A percentile compares a stretch with the other conserved stretches of the same genome.
These are phyloP conservation scores for Drosophila nasuta DNA, from an alignment of 1,140 invertebrate genomes.

Conservation along the genomic window DNA sequence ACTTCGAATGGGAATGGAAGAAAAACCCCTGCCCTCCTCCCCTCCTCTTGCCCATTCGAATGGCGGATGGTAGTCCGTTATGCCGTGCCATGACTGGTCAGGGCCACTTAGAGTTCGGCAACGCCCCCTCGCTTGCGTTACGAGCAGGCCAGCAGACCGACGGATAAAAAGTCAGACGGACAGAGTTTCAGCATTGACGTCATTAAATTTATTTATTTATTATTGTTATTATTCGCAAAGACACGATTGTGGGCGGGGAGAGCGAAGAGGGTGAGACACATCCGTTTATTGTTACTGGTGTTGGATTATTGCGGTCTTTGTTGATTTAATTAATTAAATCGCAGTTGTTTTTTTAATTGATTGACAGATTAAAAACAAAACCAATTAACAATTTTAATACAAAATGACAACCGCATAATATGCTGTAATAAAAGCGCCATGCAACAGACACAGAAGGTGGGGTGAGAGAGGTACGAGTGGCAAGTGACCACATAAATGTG, in stretches of 20 bases:
- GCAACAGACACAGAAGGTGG: conserved; percentile 2
- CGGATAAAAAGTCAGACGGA: background rate
- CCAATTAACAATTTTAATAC: conserved; percentile 84
- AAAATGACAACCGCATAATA: conserved; percentile 75
- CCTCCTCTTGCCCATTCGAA: conserved; percentile 19
- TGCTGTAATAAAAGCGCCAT: conserved; percentile 72
- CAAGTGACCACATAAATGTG: conserved; percentile 21
- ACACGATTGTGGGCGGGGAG: background rate
- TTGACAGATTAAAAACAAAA: conserved; percentile 84
- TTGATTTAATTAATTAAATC: conserved; percentile 84
- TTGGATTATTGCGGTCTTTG: conserved; percentile 79
- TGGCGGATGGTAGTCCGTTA: conserved; percentile 47
- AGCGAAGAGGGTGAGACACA: conserved; percentile 6
- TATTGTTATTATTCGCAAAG: conserved; percentile 36
- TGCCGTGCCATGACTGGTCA: conserved; percentile 47
- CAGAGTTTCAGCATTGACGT: conserved; percentile 43
- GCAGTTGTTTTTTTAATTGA: conserved; percentile 84
- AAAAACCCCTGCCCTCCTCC: background rate
- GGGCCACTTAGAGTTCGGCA: conserved; percentile 46
- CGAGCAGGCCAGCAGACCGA: background rate
- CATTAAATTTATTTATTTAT: conserved; percentile 59
- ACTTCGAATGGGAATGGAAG: conserved; percentile 65
- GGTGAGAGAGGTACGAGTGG: conserved; percentile 1
- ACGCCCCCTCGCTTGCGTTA: conserved; percentile 27
- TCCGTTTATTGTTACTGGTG: conserved; percentile 71